Conservation (phyloP, 2,888 invertebrate genomes). For the Pyralis farinalis region DNA sequence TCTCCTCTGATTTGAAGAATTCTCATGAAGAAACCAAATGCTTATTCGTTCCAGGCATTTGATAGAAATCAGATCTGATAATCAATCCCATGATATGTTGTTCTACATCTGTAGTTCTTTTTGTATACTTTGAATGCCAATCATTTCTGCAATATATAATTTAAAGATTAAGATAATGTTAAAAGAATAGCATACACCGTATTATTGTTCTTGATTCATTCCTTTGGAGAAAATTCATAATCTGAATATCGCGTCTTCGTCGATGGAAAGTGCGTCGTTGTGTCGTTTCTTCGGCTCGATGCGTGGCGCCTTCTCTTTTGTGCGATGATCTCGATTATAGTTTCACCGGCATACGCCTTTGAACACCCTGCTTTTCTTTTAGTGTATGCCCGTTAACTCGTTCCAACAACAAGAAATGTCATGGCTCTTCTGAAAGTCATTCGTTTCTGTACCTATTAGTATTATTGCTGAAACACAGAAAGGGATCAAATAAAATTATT, state of each 20-base stretch:
- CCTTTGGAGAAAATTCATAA: slow-evolving; percentile 39
- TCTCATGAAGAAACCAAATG: slow-evolving; percentile 16
- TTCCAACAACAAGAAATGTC: slow-evolving; percentile 27
- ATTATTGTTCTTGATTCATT: slow-evolving; percentile 8
- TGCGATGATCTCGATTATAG: slow-evolving; percentile 56
- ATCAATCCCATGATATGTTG: too few relatives aligned
- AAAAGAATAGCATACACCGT: not conserved
- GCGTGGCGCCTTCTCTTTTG: slow-evolving; percentile 52
- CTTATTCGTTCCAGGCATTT: too few relatives aligned
- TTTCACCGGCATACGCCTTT: slow-evolving; percentile 50
- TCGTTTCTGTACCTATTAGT: slow-evolving; percentile 9
- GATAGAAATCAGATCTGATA: too few relatives aligned
- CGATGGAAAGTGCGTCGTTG: slow-evolving; percentile 51
- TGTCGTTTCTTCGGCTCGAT: slow-evolving; percentile 45
- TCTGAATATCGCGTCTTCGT: slow-evolving; percentile 50
- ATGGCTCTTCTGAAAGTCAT: slow-evolving; percentile 23
- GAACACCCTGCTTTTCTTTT: slow-evolving; percentile 31
- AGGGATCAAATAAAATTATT: slow-evolving; percentile 8
- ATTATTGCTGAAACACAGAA: slow-evolving; percentile 10
- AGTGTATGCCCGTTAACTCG: slow-evolving; percentile 17
- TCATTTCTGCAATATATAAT: too few relatives aligned
- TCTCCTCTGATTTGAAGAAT: slow-evolving; percentile 36
- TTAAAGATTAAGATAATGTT: too few relatives aligned
- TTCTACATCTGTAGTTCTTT: too few relatives aligned
- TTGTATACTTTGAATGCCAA: too few relatives aligned